phyloP scores from a whole-genome alignment of 2,888 invertebrate genomes.

The Archips crataeganus region DNA sequence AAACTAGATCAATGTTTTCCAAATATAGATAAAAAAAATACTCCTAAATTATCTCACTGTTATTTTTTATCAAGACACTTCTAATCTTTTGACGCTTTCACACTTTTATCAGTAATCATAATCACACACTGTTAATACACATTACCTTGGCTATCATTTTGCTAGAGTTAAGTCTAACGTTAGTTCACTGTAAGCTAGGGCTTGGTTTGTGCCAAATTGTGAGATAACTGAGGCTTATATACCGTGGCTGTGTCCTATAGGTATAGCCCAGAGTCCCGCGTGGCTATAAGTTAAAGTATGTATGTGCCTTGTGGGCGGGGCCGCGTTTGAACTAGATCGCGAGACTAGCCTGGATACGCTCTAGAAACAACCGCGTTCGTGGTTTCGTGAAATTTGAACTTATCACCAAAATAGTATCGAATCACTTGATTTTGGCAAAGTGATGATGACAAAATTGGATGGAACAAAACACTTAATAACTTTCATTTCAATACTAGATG shows the following conservation, averaged over 20 bases:
- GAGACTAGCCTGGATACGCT: constrained; percentile 56
- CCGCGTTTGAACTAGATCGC: constrained; percentile 66
- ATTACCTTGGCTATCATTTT: constrained; percentile 82
- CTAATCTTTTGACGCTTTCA: constrained; percentile 15
- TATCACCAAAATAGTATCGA: constrained; percentile 5
- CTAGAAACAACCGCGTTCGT: constrained; percentile 16
- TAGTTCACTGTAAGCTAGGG: constrained; percentile 73
- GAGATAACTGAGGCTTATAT: constrained; percentile 78
- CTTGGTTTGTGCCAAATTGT: constrained; percentile 79
- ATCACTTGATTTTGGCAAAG: not conserved
- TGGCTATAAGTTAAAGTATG: constrained; percentile 64
- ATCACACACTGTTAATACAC: constrained; percentile 30
- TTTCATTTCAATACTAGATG: too few species aligned
- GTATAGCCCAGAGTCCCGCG: constrained; percentile 64
- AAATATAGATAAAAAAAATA: not conserved
- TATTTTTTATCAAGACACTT: constrained; percentile 26
- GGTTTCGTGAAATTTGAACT: constrained; percentile 30
- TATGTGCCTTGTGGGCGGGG: constrained; percentile 71
- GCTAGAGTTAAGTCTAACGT: constrained; percentile 65
- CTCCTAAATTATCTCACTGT: constrained; percentile 4
- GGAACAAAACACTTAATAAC: too few species aligned
- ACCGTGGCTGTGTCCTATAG: constrained; percentile 74
- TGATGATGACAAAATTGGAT: too few species aligned
- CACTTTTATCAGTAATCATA: constrained; percentile 13
- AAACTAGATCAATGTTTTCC: not conserved